Percentiles rank a stretch among this genome's conserved stretches.
phyloP scores from a whole-genome alignment of 1,140 invertebrate species.

The Macrobrachium rosenbergii region DNA sequence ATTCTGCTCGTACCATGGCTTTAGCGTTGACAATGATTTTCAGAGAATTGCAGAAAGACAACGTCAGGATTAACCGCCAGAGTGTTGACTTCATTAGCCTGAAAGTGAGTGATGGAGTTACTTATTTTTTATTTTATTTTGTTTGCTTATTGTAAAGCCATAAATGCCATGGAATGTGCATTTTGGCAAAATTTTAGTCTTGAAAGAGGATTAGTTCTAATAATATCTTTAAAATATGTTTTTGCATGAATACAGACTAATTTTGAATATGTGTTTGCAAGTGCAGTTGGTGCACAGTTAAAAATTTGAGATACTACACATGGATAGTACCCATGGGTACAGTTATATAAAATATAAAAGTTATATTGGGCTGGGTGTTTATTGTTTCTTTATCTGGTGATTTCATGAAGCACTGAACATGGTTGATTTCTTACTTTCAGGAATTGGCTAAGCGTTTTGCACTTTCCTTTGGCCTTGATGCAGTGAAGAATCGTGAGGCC shows the following conservation, averaged over 20 bases:
- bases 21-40: constrained; percentile 90
- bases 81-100: constrained; percentile 87
- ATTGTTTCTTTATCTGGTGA: too few relatives aligned
- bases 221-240: too few relatives aligned
- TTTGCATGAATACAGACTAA: too few relatives aligned
- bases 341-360: too few relatives aligned
- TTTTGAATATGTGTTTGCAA: too few relatives aligned
- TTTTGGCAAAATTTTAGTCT: too few relatives aligned
- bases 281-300: too few relatives aligned
- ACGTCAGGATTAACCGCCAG: constrained; percentile 76
- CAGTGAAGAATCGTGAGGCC: constrained; percentile 96
- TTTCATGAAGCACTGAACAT: too few relatives aligned
- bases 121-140: constrained; percentile 14
- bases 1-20: constrained; percentile 95
- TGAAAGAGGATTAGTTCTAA: too few relatives aligned
- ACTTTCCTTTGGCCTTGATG: constrained; percentile 96
- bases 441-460: constrained; percentile 98
- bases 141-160: background rate
- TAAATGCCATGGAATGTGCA: background rate
- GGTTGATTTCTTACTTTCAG: constrained; percentile 68
- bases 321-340: background rate
- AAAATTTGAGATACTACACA: background rate
- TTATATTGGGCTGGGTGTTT: too few relatives aligned
- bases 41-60: constrained; percentile 78
- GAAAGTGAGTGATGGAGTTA: constrained; percentile 75